Conservation (phyloP, 2,113 vertebrate genomes). For the Riparia riparia region DNA sequence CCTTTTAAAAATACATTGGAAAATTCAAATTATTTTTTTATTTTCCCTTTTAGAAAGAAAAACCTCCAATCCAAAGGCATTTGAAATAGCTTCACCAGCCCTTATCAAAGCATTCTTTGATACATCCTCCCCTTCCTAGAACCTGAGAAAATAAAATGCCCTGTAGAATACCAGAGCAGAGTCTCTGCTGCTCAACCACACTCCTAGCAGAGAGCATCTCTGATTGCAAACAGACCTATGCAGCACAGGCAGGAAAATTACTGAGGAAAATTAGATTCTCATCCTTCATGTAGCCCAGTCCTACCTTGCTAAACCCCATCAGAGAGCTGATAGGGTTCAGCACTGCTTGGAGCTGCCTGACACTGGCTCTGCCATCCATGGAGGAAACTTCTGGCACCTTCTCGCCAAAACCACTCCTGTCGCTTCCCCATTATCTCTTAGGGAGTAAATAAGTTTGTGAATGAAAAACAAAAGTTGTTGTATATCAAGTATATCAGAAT, state of each 20-base stretch:
- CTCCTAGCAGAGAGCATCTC: not conserved
- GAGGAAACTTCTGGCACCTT: not conserved
- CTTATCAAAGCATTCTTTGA: not conserved
- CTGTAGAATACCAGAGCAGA: not conserved
- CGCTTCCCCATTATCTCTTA: not conserved
- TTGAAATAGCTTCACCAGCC: not conserved
- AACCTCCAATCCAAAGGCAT: not conserved
- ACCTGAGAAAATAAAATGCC: not conserved
- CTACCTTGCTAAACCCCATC: not conserved
- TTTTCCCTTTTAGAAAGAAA: not conserved
- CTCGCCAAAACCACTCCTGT: not conserved
- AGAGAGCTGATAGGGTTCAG: not conserved
- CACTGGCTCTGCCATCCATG: not conserved
- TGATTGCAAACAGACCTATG: not conserved
- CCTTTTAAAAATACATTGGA: not conserved
- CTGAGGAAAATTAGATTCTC: not conserved
- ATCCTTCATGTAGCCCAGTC: not conserved
- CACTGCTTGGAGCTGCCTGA: not conserved
- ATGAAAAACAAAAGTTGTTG: not conserved
- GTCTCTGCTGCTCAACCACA: not conserved
- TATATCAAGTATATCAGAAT: constrained; percentile 3
- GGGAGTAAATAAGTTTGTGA: not conserved
- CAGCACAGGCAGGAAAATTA: not conserved
- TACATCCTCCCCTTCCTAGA: not conserved
- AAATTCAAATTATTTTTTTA: not conserved